Evolutionary conservation across 2,113 vertebrate species (phyloP), one percentile per base, ranked within the genome.

Genomic region (Glaucomys volans): DNA sequence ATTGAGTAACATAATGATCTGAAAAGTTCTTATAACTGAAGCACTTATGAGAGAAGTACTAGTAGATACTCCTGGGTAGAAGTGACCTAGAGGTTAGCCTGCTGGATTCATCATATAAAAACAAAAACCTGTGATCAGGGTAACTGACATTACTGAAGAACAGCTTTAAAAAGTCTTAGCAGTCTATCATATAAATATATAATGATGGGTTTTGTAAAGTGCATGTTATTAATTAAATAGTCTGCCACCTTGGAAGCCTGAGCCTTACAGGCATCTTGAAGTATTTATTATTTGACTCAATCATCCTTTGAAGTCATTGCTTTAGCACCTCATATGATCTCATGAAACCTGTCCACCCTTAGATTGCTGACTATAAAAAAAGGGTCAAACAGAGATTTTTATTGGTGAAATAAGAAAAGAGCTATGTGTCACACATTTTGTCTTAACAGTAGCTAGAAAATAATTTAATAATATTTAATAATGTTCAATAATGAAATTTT

Each of bases 201-300:
- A 97, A 97, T 97, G 87, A 94, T 76, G 44, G 93, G 69, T 91
- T 96, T 97, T 97, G 90, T 96, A 90, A 97, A 97, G 94, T 90
- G 84, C 89, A 89, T 72, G 83, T 81, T 97, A 97, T 96, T 92
- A 97, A 96, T 94, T 92, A 94, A 94, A 94, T 13, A 97, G 47
- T 69, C 87, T 71, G 80, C 67, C 71, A 79, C 37, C 76, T 26
- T 83, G 85, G 90, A 94, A 0, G 8, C 67, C 93, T 67, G 26
- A 86, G 92, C 79, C 81, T 94, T 28, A 52, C 10, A n/a, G 76
- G 32, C 62, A 86, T 97, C 95, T 94, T 96, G 76, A 97, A 97
- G 87, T 35, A 20, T 57, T 7, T 66, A 93, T 94, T 96, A 94
- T 69, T n/a, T 75, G 97, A 87, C 42, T 96, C 79, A 94, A 90